Base-by-base conservation (phyloP, 2,888 invertebrate genomes). In the Druceiella hillmani region DNA sequence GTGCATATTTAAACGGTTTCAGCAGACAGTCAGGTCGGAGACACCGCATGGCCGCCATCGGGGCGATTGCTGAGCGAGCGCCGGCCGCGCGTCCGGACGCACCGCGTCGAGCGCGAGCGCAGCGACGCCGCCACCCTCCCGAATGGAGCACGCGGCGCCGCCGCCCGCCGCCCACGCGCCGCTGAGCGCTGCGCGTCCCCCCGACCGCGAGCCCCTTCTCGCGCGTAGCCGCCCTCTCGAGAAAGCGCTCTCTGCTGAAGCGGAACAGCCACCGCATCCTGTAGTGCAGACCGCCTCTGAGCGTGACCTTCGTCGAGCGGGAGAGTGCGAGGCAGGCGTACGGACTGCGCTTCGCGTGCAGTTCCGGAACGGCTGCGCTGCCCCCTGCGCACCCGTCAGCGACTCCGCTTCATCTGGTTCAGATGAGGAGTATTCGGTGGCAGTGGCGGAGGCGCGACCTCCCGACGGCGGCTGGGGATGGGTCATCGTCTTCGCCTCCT, bases 401-500 rank as follows among this genome's bases (percentile, higher is more conserved):
- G 66, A 62, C 47, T 70, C 69, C 43, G 65, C 66, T 33, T 63
- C 73, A 41, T 74, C 74, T 29, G 75, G 75, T 31, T 77, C 77
- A 3, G 78, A 78, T 27, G 77, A 77, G 47, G 78, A 79, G 40
- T 79, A 79, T 40, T 70, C 80, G 27, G 74, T 75, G 7, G 74
- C 78, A 32, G 65, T 77, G 51, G 71, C 81, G 4, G 83, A 83
- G 57, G 78, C 81, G 1, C 66, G 80, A 12, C 82, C 86, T 1
- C 90, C 89, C 2, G 91, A 92, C 60, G 91, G 90, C 6, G 91
- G 92, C 9, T 92, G 87, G 85, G 92, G 92, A 3, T 94, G 93
- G 93, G 84, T 93, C 17, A 79, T 94, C 33, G 92, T 93, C 1
- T 80, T 84, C 43, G 89, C 89, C 14, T 83, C 90, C 1, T 93